These are phyloP conservation scores for Sebastes iracundus DNA, from an alignment of 2,797 vertebrate genomes.

Conservation along the genomic window DNA sequence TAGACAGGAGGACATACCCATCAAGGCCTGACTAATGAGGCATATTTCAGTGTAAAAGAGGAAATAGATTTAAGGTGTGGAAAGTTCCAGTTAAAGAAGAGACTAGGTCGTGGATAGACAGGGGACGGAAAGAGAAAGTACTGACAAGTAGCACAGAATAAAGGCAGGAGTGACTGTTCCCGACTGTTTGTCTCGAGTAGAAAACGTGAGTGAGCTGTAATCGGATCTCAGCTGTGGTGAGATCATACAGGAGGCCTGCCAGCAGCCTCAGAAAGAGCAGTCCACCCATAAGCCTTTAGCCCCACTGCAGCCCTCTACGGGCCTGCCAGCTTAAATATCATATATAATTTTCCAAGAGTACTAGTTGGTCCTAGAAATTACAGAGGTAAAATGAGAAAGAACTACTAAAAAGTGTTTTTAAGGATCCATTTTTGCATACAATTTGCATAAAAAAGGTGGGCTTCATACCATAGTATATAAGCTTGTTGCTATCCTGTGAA, in stretches of 20 bases:
- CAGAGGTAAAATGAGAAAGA: not conserved
- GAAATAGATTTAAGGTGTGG: not conserved
- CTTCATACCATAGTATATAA: not conserved
- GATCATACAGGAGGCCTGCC: constrained; percentile 74
- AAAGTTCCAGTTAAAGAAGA: constrained; percentile 6
- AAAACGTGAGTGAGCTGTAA: constrained; percentile 80
- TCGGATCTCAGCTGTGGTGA: constrained; percentile 77
- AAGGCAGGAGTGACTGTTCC: constrained; percentile 53
- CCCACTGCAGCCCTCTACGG: constrained; percentile 30
- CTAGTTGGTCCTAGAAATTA: constrained; percentile 16
- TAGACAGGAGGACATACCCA: constrained; percentile 48
- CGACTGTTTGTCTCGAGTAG: constrained; percentile 53
- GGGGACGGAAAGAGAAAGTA: not conserved
- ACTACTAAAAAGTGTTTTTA: not conserved
- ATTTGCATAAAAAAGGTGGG: not conserved
- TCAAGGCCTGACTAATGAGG: constrained; percentile 22
- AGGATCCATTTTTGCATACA: not conserved
- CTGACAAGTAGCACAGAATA: constrained; percentile 6
- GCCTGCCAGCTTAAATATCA: constrained; percentile 41
- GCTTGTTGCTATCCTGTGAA: not conserved
- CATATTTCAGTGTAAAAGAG: not conserved
- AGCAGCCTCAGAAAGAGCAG: constrained; percentile 58
- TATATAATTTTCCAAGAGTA: constrained; percentile 16
- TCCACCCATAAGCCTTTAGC: constrained; percentile 63
- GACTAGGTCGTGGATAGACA: not conserved